These are phyloP conservation scores for Heterocephalus glaber DNA, from an alignment of 2,113 vertebrate species.

Conservation along the genomic window DNA sequence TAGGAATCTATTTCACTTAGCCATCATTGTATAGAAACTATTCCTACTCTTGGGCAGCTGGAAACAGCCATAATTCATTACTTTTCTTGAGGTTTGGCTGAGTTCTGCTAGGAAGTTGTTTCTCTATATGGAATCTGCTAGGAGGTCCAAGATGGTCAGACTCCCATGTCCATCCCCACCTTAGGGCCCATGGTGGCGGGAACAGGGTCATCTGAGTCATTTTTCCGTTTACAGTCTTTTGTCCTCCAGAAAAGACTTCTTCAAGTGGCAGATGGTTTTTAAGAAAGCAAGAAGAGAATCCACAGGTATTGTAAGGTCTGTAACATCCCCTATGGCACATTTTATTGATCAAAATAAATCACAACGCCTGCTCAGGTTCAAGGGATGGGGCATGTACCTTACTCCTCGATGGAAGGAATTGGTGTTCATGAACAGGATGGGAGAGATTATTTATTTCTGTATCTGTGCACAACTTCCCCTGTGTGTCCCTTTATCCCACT, in stretches of 20 bases:
- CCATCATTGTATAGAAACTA: background rate
- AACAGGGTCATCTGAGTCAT: background rate
- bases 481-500: background rate
- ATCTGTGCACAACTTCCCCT: background rate
- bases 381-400: background rate
- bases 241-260: background rate
- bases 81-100: background rate
- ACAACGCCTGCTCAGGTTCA: background rate
- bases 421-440: background rate
- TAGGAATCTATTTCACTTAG: background rate
- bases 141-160: background rate
- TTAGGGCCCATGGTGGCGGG: background rate
- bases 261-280: background rate
- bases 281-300: background rate
- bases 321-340: background rate
- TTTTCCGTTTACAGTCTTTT: background rate
- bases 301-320: background rate
- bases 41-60: background rate
- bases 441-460: background rate
- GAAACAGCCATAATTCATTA: background rate
- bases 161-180: background rate
- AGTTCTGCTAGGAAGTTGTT: background rate
- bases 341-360: background rate
- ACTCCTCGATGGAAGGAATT: background rate
- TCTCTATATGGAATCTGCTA: background rate